Conservation (phyloP, 2,888 invertebrate genomes). For the Tachina fera region DNA sequence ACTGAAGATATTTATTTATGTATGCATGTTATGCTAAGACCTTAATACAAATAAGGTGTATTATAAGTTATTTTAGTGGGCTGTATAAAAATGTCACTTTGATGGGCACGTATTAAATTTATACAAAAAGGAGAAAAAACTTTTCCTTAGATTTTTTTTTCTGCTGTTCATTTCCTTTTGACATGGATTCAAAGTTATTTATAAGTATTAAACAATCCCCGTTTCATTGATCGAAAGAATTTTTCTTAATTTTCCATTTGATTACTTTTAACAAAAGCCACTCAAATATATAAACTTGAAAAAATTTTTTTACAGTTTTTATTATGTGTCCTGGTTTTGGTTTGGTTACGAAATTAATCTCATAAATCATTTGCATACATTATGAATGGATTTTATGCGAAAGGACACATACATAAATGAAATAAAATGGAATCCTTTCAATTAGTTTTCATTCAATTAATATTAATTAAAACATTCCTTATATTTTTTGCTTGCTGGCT, state of each 20-base stretch:
- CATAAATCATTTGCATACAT: conserved; percentile 82
- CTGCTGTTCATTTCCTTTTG: conserved; percentile 45
- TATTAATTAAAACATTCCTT: conserved; percentile 80
- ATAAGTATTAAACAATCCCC: conserved; percentile 55
- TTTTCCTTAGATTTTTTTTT: neutral
- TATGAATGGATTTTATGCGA: conserved; percentile 76
- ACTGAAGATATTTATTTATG: conserved; percentile 1
- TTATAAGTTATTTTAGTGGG: conserved; percentile 65
- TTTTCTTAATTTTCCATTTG: conserved; percentile 69
- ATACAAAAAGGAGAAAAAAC: conserved; percentile 15
- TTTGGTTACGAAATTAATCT: conserved; percentile 65
- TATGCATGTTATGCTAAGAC: conserved; percentile 28
- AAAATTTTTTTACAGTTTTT: conserved; percentile 9
- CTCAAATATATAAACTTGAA: conserved; percentile 26
- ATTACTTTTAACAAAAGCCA: conserved; percentile 48
- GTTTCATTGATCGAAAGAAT: conserved; percentile 62
- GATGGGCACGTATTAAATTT: conserved; percentile 71
- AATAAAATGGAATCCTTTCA: conserved; percentile 79
- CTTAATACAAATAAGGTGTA: conserved; percentile 63
- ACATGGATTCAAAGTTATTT: conserved; percentile 62
- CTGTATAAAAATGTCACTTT: conserved; percentile 70
- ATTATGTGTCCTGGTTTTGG: conserved; percentile 14
- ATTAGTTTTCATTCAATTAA: conserved; percentile 80
- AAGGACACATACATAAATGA: conserved; percentile 74
- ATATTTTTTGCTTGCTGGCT: conserved; percentile 38